These are phyloP conservation scores for Pristionchus entomophagus DNA, from an alignment of 2,888 invertebrate species.

Conservation along the genomic window DNA sequence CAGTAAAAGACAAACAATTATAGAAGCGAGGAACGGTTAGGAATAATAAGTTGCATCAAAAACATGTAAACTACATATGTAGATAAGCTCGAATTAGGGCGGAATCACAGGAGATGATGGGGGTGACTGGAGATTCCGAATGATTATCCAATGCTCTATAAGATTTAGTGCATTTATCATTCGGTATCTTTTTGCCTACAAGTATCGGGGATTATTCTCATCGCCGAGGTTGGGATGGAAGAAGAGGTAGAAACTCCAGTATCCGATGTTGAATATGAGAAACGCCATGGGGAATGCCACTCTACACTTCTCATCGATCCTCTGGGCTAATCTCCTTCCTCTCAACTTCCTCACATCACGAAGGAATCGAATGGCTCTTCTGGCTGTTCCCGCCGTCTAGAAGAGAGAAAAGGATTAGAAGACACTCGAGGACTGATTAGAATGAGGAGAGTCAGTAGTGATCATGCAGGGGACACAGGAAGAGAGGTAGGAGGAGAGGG, in stretches of 20 bases:
- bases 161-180: too few species aligned
- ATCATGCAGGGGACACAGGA: background rate
- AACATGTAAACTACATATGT: background rate
- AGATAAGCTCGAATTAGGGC: slow-evolving; percentile 17
- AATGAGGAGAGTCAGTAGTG: background rate
- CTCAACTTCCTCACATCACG: background rate
- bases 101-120: background rate
- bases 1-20: background rate
- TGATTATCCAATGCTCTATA: background rate
- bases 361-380: slow-evolving; percentile 27
- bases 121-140: background rate
- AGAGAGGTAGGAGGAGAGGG: too few species aligned
- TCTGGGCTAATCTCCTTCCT: slow-evolving; percentile 28
- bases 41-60: background rate
- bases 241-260: slow-evolving; percentile 49
- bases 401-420: slow-evolving; percentile 11
- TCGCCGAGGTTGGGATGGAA: background rate
- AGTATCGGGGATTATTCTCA: background rate
- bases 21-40: too few species aligned
- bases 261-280: slow-evolving; percentile 44
- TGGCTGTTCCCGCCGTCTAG: background rate
- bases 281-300: slow-evolving; percentile 43
- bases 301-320: slow-evolving; percentile 47
- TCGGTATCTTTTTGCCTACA: too few species aligned
- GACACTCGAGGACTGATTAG: background rate